Conservation (phyloP, 2,888 invertebrate species). For the Prionchulus punctatus region DNA sequence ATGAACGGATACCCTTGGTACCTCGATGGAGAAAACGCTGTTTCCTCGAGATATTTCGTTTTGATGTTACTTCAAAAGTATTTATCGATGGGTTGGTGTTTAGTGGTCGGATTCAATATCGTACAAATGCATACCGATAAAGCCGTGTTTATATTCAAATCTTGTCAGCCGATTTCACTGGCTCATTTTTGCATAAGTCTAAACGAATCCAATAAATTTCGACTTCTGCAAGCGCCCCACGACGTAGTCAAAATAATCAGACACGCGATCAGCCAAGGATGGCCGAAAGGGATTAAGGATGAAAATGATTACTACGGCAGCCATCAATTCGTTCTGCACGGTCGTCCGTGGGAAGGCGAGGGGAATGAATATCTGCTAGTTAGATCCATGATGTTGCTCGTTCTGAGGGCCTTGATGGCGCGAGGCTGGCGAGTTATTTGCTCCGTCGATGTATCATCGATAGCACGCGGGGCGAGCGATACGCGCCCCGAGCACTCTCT, state of each 20-base stretch:
- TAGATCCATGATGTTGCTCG: no score
- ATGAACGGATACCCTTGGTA: slow-evolving; percentile 12
- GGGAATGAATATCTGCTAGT: no score
- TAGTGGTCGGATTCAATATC: slow-evolving; percentile 8
- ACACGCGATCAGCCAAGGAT: not conserved
- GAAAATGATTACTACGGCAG: not conserved
- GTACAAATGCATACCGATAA: slow-evolving; percentile 9
- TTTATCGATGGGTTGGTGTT: slow-evolving; percentile 8
- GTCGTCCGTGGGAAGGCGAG: not conserved
- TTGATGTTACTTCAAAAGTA: slow-evolving; percentile 7
- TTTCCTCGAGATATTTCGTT: slow-evolving; percentile 8
- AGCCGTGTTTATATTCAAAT: not conserved
- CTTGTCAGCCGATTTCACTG: not conserved
- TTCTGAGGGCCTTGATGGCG: no score
- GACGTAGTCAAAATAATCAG: not conserved
- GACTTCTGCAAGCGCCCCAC: not conserved
- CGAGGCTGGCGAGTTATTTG: no score
- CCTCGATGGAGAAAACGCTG: slow-evolving; percentile 10
- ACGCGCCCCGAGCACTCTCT: no score
- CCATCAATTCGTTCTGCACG: not conserved
- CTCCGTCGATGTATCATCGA: no score
- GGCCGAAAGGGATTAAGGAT: not conserved
- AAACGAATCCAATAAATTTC: not conserved
- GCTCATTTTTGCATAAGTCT: not conserved
- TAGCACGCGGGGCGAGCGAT: no score